Evolutionary conservation across 1,140 invertebrate genomes (phyloP).

Genomic region (Drosophila ambigua): DNA sequence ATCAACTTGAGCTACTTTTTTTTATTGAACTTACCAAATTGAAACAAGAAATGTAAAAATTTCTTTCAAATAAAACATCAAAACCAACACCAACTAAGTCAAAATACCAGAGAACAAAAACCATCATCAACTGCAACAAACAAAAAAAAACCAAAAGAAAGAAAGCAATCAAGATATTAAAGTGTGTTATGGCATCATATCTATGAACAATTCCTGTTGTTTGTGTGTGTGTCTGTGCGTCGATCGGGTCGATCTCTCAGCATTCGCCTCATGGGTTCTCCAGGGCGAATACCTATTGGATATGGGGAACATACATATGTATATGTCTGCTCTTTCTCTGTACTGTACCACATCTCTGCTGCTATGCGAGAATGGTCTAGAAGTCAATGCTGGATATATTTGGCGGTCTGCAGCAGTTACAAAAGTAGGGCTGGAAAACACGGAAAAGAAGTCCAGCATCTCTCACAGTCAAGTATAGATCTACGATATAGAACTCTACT

Average conservation of each 20-base stretch:
- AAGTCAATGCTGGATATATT: too few species aligned
- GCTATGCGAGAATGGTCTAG: too few species aligned
- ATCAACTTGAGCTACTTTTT: conserved; percentile 55
- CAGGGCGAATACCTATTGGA: too few species aligned
- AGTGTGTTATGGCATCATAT: conserved; percentile 73
- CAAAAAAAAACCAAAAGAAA: conserved; percentile 24
- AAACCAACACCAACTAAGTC: conserved; percentile 56
- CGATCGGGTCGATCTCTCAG: conserved; percentile 20
- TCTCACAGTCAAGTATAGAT: too few species aligned
- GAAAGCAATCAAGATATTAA: conserved; percentile 58
- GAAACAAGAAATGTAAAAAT: conserved; percentile 66
- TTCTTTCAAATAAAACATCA: conserved; percentile 78
- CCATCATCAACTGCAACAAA: conserved; percentile 13
- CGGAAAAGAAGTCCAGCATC: too few species aligned
- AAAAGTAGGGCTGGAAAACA: too few species aligned
- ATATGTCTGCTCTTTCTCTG: too few species aligned
- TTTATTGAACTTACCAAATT: conserved; percentile 53
- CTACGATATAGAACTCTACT: too few species aligned
- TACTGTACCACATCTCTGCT: too few species aligned
- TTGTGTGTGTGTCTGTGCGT: conserved; percentile 56
- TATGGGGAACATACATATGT: too few species aligned
- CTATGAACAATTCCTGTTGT: conserved; percentile 64
- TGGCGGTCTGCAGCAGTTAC: too few species aligned
- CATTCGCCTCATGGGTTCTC: neutral
- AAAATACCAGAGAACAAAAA: conserved; percentile 34